Conservation (phyloP, 2,888 invertebrate genomes). For the Aleiodes alternator region DNA sequence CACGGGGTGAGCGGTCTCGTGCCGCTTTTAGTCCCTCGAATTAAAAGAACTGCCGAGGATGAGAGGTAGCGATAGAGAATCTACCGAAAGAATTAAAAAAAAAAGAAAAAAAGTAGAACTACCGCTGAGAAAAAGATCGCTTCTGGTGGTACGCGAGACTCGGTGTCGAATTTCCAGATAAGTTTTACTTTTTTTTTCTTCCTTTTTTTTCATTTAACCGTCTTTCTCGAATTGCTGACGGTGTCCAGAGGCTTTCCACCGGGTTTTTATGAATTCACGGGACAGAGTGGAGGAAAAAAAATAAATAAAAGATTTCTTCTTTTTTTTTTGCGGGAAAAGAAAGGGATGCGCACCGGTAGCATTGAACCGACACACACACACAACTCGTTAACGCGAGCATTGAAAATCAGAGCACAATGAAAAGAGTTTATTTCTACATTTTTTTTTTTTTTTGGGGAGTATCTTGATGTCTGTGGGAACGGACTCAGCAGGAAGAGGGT, state of each 20-base stretch:
- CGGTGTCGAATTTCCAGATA: slow-evolving; percentile 54
- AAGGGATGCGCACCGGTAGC: slow-evolving; percentile 49
- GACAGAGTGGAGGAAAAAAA: slow-evolving; percentile 49
- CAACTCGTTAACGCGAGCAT: slow-evolving; percentile 69
- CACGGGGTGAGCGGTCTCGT: slow-evolving; percentile 52
- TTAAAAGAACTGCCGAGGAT: slow-evolving; percentile 48
- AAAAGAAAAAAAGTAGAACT: slow-evolving; percentile 38
- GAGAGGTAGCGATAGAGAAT: slow-evolving; percentile 46
- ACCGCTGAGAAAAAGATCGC: slow-evolving; percentile 53
- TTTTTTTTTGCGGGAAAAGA: slow-evolving; percentile 42
- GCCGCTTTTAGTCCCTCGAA: slow-evolving; percentile 53
- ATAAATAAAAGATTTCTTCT: slow-evolving; percentile 43
- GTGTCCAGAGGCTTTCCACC: slow-evolving; percentile 28
- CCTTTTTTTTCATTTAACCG: slow-evolving; percentile 36
- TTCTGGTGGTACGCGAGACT: slow-evolving; percentile 52
- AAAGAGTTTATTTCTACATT: slow-evolving; percentile 32
- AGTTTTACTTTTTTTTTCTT: slow-evolving; percentile 44
- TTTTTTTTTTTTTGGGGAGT: slow-evolving; percentile 24
- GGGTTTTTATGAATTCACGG: slow-evolving; percentile 35
- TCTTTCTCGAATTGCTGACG: slow-evolving; percentile 41
- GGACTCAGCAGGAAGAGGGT: slow-evolving; percentile 41
- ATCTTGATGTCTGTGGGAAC: slow-evolving; percentile 19
- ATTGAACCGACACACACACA: slow-evolving; percentile 49
- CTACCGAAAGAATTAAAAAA: slow-evolving; percentile 29
- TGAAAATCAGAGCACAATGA: slow-evolving; percentile 53